Evolutionary conservation across 2,888 invertebrate species (phyloP), one percentile per base, ranked within the genome.

Genomic region (Ophraella communa): DNA sequence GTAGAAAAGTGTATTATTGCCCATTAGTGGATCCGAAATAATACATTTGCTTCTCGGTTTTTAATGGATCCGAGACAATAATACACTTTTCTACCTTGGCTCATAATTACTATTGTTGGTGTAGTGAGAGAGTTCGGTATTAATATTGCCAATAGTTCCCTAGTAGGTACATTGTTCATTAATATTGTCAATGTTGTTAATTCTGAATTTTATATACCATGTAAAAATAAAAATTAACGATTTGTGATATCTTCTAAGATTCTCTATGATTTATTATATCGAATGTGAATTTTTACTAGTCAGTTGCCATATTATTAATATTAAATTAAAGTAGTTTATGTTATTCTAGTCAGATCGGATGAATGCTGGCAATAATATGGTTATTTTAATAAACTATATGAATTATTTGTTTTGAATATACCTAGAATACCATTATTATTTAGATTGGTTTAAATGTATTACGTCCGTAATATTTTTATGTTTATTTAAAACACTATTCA

Each of bases 301-400:
- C 56, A 44, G 20, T 53, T 44, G 44, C 54, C 18, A 39, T 39
- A 20, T 54, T 23, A 21, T 39, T 21, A n/a, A 33, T 14, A 39
- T 14, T 39, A 2, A 17, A 52, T 17, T 24, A n/a, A 24, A 24
- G 23, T 51, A 24, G 24, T 51, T 51, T 24, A 24, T 35, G 33
- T 39, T 42, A 45, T 45, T 56, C 45, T 56, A 56, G 56, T 56
- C 56, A 56, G 45, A 56, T 56, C 30, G 27, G 44, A 17, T 42
- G 10, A 30, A 20, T 27, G 18, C 27, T 56, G 56, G 44, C 45
- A 2, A 39, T 8, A 39, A 39, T 39, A 39, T 39, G 14, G 39
- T 39, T 8, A 39, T 39, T 17, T 39, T 39, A 39, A 39, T 39
- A 39, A 39, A 39, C 17, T 17, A n/a, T 39, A 14, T 39, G 1